phyloP scores from a whole-genome alignment of 2,888 invertebrate genomes.

The Cynaeus angustus region DNA sequence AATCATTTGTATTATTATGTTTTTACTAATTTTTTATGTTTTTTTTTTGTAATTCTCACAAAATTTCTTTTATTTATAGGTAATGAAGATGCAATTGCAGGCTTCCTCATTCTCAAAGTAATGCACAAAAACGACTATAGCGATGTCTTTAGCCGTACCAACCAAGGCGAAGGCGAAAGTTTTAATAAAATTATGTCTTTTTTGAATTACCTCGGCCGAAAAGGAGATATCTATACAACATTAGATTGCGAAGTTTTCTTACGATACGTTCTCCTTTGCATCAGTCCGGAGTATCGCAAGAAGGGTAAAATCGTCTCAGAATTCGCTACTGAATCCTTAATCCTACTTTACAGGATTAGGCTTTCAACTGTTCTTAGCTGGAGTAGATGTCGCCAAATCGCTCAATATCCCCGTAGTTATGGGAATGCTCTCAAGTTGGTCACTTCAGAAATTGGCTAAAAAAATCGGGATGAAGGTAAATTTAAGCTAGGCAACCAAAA shows the following conservation, averaged over 20 bases:
- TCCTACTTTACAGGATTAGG: slow-evolving; percentile 58
- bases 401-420: slow-evolving; percentile 63
- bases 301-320: slow-evolving; percentile 55
- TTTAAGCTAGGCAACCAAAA: slow-evolving; percentile 9
- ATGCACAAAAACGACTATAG: slow-evolving; percentile 64
- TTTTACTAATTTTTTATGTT: too few species aligned
- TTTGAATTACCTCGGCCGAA: slow-evolving; percentile 62
- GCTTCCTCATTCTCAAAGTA: slow-evolving; percentile 64
- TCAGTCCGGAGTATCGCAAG: slow-evolving; percentile 63
- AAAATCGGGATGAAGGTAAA: slow-evolving; percentile 64
- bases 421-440: slow-evolving; percentile 63
- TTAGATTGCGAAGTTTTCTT: slow-evolving; percentile 65
- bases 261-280: slow-evolving; percentile 64
- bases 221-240: slow-evolving; percentile 64
- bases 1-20: too few species aligned
- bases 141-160: slow-evolving; percentile 64
- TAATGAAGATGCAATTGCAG: slow-evolving; percentile 58
- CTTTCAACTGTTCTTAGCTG: slow-evolving; percentile 60
- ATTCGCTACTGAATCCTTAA: slow-evolving; percentile 7
- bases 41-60: too few species aligned
- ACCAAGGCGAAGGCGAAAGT: slow-evolving; percentile 64
- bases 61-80: too few species aligned
- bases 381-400: slow-evolving; percentile 65
- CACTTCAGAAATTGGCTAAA: slow-evolving; percentile 64
- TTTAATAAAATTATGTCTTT: slow-evolving; percentile 63